phyloP scores from a whole-genome alignment of 2,888 invertebrate species.

The Drosophila picticornis region DNA sequence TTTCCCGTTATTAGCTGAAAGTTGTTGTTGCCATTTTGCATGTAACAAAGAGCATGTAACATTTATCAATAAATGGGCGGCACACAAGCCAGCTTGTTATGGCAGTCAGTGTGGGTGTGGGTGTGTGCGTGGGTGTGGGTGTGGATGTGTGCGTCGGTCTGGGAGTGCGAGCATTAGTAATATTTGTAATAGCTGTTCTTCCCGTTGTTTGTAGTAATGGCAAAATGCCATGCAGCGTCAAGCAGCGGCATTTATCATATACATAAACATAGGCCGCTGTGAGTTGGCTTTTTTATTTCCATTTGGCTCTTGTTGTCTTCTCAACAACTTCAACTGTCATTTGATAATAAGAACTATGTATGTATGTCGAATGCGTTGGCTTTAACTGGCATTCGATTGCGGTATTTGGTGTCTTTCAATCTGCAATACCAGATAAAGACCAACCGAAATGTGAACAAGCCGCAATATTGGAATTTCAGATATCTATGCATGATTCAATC shows the following conservation, averaged over 20 bases:
- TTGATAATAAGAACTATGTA: constrained; percentile 10
- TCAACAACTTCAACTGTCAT: constrained; percentile 38
- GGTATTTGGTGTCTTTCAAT: constrained; percentile 48
- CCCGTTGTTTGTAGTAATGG: constrained; percentile 12
- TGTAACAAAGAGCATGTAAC: constrained; percentile 25
- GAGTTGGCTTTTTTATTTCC: constrained; percentile 1
- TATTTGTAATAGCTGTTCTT: constrained; percentile 14
- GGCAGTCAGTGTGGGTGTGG: not conserved
- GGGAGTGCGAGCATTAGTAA: constrained; percentile 13
- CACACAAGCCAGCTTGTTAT: constrained; percentile 22
- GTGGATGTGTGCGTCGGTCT: not conserved
- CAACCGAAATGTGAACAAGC: not conserved
- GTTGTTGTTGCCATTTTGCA: constrained; percentile 45
- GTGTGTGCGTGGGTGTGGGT: not conserved
- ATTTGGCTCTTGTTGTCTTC: constrained; percentile 1
- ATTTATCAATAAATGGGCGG: constrained; percentile 60
- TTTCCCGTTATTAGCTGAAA: constrained; percentile 62
- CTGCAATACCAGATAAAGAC: constrained; percentile 23
- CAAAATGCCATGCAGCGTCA: constrained; percentile 26
- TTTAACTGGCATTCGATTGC: constrained; percentile 35
- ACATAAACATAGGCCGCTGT: not conserved
- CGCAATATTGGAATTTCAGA: constrained; percentile 8
- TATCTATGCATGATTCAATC: not conserved
- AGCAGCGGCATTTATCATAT: constrained; percentile 19
- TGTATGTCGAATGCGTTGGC: constrained; percentile 2